Evolutionary conservation across 2,113 vertebrate species (phyloP).

Genomic region (Calidris pygmaea): DNA sequence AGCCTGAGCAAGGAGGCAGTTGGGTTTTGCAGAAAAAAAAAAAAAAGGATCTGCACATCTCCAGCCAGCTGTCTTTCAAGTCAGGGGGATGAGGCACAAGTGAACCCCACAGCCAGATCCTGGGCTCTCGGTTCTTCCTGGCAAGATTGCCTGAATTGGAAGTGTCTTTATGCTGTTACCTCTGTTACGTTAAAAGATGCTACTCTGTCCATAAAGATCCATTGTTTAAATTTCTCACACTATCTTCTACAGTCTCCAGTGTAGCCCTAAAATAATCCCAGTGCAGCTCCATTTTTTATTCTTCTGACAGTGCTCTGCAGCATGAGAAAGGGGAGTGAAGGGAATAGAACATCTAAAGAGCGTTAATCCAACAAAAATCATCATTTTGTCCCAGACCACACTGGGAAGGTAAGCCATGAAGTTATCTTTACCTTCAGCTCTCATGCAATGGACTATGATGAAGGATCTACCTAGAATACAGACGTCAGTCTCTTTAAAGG

Average conservation of each 20-base stretch:
- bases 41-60: not conserved
- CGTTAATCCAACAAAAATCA: not conserved
- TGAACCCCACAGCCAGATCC: not conserved
- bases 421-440: not conserved
- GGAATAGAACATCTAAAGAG: not conserved
- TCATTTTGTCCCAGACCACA: not conserved
- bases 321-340: not conserved
- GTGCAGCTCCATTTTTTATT: not conserved
- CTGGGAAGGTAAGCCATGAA: not conserved
- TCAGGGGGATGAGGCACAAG: not conserved
- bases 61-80: not conserved
- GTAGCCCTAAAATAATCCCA: not conserved
- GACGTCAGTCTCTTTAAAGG: not conserved
- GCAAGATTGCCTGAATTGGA: not conserved
- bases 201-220: not conserved
- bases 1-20: not conserved
- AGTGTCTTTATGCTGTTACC: not conserved
- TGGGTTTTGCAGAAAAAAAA: slow-evolving; percentile 1
- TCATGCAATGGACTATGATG: not conserved
- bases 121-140: not conserved
- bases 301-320: not conserved
- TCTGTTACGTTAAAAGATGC: not conserved
- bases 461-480: not conserved
- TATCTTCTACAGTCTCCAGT: not conserved
- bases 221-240: not conserved